Evolutionary conservation across 2,797 vertebrate genomes (phyloP), one percentile per base, ranked within the genome.

Genomic region (Hoplostethus mediterraneus): DNA sequence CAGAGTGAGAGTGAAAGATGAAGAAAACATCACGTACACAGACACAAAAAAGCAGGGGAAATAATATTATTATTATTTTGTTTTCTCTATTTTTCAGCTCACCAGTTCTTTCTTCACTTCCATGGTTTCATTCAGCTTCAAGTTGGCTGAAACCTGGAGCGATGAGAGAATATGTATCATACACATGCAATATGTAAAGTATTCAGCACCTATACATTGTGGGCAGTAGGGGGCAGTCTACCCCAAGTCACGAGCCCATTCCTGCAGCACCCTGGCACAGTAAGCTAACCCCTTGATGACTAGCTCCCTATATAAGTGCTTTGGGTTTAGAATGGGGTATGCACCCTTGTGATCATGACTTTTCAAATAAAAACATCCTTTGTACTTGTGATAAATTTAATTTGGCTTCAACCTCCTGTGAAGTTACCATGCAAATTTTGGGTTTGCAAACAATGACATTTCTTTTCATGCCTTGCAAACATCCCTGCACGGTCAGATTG

Each of bases 91-190:
- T 33, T 10, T 38, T 53, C 5, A 28, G 71, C 96, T 95, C 74
- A 98, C 97, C 96, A 98, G 90, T 51, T 97, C 92, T 86, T 96
- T 98, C 89, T 99, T 98, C 85, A 97, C 96, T 72, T 97, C 96
- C 72, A 94, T 91, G 59, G 92, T 95, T 91, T 98, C 97, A 6
- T 91, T 93, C 75, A 99, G 94, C 87, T 98, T 99, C 79, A 98
- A 81, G 75, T 98, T 97, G 74, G 96, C 96, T 61, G 97, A 99
- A 55, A 98, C 96, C 97, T 99, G 89, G 45, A 77, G 55, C 1
- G 75, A 49, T 57, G 25, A 70, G 1, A 58, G 56, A 59, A 2
- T n/a, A 1, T 4, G 16, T 1, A 6, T 31, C 21, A 69, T 4
- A 3, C n/a, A 17, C 4, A 13, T 30, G 48, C 11, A 6, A 67